These are phyloP conservation scores for Sorex maritimensis DNA, from an alignment of 2,797 vertebrate species.

Conservation along the genomic window DNA sequence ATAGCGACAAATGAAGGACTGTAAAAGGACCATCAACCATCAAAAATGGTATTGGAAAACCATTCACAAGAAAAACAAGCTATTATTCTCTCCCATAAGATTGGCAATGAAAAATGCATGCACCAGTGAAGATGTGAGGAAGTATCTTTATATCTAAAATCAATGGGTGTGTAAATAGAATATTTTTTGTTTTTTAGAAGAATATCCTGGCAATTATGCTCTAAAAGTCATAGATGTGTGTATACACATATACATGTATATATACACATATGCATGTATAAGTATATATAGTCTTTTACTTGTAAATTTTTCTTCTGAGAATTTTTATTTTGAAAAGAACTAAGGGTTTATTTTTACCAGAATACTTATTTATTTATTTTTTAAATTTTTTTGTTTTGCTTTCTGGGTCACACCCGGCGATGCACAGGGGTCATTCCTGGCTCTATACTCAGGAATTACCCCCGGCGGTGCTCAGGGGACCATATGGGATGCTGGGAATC, in stretches of 20 bases:
- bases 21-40: not conserved
- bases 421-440: no score
- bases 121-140: not conserved
- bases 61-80: conserved; percentile 1
- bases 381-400: no score
- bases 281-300: not conserved
- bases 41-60: not conserved
- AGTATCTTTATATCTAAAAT: not conserved
- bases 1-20: not conserved
- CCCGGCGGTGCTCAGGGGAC: no score
- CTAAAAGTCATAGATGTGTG: not conserved
- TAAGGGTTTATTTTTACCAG: not conserved
- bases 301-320: conserved; percentile 22
- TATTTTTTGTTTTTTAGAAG: conserved; percentile 48
- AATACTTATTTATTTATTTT: no score
- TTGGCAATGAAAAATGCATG: not conserved
- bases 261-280: not conserved
- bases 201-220: not conserved
- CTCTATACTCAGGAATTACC: no score
- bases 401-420: no score
- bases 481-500: no score
- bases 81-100: not conserved
- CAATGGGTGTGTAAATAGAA: not conserved
- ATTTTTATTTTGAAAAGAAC: conserved; percentile 59
- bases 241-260: not conserved